These are phyloP conservation scores for Enteromius argenteus DNA, from an alignment of 2,797 vertebrate genomes.

Conservation along the genomic window DNA sequence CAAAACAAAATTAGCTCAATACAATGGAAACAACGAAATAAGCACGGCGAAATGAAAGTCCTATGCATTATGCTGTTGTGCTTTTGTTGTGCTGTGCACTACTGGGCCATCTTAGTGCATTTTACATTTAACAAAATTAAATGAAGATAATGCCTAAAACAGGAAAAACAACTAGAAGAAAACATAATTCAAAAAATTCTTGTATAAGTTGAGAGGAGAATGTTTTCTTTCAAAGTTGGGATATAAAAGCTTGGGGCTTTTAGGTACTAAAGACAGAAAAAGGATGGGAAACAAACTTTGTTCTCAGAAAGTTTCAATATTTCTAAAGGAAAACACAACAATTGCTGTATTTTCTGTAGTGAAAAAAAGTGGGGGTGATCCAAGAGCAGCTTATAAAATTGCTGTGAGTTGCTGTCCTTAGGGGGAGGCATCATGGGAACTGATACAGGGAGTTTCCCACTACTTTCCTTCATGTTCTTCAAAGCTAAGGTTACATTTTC, in stretches of 20 bases:
- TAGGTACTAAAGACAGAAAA: not conserved
- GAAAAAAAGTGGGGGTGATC: not conserved
- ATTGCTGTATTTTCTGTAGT: not conserved
- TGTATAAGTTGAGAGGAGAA: not conserved
- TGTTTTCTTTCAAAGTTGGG: not conserved
- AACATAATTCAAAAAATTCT: not conserved
- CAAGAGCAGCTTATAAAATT: not conserved
- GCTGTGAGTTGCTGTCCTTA: slow-evolving; percentile 29
- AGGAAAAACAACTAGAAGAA: not conserved
- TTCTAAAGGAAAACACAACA: slow-evolving; percentile 1
- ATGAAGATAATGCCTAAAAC: not conserved
- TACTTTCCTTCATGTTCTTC: slow-evolving; percentile 42
- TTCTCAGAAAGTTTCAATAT: not conserved
- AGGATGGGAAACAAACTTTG: not conserved
- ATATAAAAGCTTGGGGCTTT: not conserved
- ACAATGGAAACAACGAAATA: too few species aligned
- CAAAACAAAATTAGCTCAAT: too few species aligned
- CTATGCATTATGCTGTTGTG: too few species aligned
- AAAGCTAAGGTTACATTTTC: slow-evolving; percentile 47
- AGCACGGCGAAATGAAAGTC: too few species aligned
- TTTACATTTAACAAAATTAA: not conserved
- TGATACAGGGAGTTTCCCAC: slow-evolving; percentile 51
- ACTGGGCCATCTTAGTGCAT: too few species aligned
- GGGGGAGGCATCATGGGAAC: slow-evolving; percentile 38
- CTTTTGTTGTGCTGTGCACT: too few species aligned